Conservation (phyloP, 2,888 invertebrate genomes). For the Hedychridium roseum region DNA sequence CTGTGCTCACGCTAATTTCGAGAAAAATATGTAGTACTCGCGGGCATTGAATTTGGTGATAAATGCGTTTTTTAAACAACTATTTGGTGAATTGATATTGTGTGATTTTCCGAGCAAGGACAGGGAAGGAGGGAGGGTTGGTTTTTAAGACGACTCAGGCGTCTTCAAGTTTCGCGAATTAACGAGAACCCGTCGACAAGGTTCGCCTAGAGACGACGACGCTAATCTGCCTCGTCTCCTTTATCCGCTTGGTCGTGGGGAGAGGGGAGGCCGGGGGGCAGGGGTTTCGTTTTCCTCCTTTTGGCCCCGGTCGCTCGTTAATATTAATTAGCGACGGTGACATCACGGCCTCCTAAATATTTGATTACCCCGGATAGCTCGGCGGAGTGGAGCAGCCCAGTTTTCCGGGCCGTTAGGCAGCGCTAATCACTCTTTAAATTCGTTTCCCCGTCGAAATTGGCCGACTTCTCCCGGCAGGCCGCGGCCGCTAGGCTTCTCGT, state of each 20-base stretch:
- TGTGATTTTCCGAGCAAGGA: no score
- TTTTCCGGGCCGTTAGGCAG: constrained; percentile 26
- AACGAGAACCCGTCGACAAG: constrained; percentile 4
- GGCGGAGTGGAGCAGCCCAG: constrained; percentile 10
- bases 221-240: constrained; percentile 22
- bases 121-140: no score
- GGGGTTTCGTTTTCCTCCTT: constrained; percentile 7
- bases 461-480: constrained; percentile 13
- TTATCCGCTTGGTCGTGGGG: constrained; percentile 7
- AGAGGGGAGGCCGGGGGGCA: background rate
- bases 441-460: constrained; percentile 25
- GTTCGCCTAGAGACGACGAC: constrained; percentile 15
- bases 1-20: background rate
- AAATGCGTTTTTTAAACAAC: no score
- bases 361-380: constrained; percentile 32
- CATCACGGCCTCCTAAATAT: constrained; percentile 40
- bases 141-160: background rate
- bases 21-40: no score
- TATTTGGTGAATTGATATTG: no score
- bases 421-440: constrained; percentile 37
- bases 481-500: no score
- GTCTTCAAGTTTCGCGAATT: constrained; percentile 20
- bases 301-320: constrained; percentile 30
- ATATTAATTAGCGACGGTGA: constrained; percentile 43
- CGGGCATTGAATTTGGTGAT: no score